Percentiles rank a stretch among this genome's conserved stretches.
Conservation (phyloP, 35 echinoderm and acorn worm species). For the Apostichopus parvimensis region DNA sequence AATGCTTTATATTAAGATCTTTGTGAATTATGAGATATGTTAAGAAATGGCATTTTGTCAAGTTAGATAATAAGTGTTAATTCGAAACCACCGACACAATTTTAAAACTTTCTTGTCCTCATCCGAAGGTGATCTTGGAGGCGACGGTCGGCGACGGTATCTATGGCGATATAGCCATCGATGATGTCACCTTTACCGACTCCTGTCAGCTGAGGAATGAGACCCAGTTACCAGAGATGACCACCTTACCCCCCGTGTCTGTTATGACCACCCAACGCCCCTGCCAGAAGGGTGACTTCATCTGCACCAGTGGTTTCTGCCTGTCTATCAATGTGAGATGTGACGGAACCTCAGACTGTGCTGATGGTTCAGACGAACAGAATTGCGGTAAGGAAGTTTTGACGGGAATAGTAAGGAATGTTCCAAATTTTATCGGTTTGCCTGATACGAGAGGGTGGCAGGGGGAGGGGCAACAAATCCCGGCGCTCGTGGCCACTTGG, state of each 20-base stretch:
- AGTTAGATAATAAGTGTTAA: too few species aligned
- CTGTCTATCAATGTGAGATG: conserved; percentile 40
- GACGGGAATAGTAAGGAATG: too few species aligned
- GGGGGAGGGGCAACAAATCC: too few species aligned
- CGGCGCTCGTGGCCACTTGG: too few species aligned
- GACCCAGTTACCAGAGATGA: conserved; percentile 46
- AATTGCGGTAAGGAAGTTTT: conserved; percentile 72
- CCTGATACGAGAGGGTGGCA: too few species aligned
- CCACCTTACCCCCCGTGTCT: conserved; percentile 52
- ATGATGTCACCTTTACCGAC: conserved; percentile 80
- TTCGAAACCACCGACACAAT: too few species aligned
- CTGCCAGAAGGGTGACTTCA: conserved; percentile 62
- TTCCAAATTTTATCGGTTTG: too few species aligned
- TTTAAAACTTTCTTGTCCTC: conserved; percentile 6
- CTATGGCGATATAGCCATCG: conserved; percentile 92
- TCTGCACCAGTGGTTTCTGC: conserved; percentile 70
- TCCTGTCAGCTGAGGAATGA: conserved; percentile 45
- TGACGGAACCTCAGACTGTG: conserved; percentile 64
- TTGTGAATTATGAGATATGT: too few species aligned
- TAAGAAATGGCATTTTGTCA: too few species aligned
- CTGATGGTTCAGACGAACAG: conserved; percentile 68
- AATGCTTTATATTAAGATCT: too few species aligned
- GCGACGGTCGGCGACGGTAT: conserved; percentile 79
- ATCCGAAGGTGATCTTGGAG: conserved; percentile 86
- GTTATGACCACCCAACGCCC: conserved; percentile 39